phyloP scores from a whole-genome alignment of 2,797 vertebrate genomes.

The Eupleurogrammus muticus region DNA sequence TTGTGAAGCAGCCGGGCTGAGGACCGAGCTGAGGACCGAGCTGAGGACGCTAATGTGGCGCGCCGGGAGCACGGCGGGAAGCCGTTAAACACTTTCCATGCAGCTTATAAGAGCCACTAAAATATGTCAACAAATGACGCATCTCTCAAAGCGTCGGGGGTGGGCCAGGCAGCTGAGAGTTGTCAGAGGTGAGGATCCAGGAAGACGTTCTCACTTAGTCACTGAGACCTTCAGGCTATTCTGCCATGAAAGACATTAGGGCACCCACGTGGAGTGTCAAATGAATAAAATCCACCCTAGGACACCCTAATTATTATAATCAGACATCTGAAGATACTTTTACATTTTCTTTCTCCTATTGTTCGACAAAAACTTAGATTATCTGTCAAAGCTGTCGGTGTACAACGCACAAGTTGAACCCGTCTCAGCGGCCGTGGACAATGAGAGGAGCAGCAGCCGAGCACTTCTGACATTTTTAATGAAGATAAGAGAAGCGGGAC shows the following conservation, averaged over 20 bases:
- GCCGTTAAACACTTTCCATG: conserved; percentile 31
- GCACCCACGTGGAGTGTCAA: conserved; percentile 1
- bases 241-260: conserved; percentile 9
- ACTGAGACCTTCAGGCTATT: conserved; percentile 24
- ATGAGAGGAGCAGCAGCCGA: conserved; percentile 5
- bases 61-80: conserved; percentile 9
- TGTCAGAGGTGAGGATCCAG: conserved; percentile 9
- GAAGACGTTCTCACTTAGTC: conserved; percentile 23
- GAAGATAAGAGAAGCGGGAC: conserved; percentile 12
- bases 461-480: conserved; percentile 14
- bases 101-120: conserved; percentile 38
- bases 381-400: conserved; percentile 7
- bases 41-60: conserved; percentile 1
- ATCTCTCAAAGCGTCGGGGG: conserved; percentile 28
- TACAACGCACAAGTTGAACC: background rate
- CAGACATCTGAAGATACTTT: background rate
- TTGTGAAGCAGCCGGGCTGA: conserved; percentile 42
- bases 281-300: conserved; percentile 22
- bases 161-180: conserved; percentile 33
- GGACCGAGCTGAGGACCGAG: background rate
- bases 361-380: background rate
- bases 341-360: background rate
- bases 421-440: conserved; percentile 2
- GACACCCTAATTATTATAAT: conserved; percentile 1
- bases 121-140: conserved; percentile 59